Percentiles rank a stretch among this genome's conserved stretches.
Conservation (phyloP, 2,113 vertebrate species). For the Aplodontia rufa region DNA sequence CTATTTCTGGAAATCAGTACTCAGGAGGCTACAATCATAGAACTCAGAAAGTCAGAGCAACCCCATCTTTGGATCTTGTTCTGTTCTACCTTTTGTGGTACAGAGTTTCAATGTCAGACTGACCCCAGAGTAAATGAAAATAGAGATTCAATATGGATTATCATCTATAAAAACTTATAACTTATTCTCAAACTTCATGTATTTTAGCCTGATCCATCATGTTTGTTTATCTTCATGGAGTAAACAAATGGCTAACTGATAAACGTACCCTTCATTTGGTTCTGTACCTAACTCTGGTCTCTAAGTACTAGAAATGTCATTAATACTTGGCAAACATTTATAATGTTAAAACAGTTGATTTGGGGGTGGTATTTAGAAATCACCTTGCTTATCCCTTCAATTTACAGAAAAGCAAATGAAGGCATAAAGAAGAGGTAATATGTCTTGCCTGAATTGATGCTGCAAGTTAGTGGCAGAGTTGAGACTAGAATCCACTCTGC, state of each 20-base stretch:
- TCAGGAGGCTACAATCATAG: neutral
- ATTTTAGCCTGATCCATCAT: neutral
- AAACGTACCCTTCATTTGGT: neutral
- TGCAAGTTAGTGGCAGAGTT: neutral
- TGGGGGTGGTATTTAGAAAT: neutral
- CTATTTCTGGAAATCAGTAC: slow-evolving; percentile 35
- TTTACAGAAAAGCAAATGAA: slow-evolving; percentile 15
- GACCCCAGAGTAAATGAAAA: neutral
- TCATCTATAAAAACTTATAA: slow-evolving; percentile 9
- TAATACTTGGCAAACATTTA: slow-evolving; percentile 13
- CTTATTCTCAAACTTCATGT: slow-evolving; percentile 10
- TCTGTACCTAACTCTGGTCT: neutral
- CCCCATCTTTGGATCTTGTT: neutral
- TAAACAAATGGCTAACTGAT: slow-evolving; percentile 1
- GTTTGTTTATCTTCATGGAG: neutral
- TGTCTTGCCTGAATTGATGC: neutral
- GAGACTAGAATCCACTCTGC: neutral
- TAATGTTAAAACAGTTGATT: slow-evolving; percentile 12
- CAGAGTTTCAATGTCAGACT: neutral
- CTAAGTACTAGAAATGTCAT: neutral
- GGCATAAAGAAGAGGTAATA: neutral
- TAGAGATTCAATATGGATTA: neutral
- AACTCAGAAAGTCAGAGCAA: slow-evolving; percentile 5
- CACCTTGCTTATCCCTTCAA: neutral
- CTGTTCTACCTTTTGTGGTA: neutral